phyloP scores from a whole-genome alignment of 2,797 vertebrate genomes.

The Spea hammondii region DNA sequence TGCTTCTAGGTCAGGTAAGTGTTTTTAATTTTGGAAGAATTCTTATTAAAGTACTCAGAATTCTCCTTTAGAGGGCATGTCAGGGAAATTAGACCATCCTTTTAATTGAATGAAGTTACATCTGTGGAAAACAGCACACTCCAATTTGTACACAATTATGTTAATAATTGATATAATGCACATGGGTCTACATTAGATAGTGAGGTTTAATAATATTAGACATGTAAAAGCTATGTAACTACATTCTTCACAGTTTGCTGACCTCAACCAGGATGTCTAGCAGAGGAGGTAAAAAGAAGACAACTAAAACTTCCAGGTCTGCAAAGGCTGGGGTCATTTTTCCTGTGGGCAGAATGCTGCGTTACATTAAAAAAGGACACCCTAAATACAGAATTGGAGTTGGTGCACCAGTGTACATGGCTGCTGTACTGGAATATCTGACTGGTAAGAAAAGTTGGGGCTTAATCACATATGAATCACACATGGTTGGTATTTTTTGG shows the following conservation, averaged over 20 bases:
- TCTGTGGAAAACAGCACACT: too few species aligned
- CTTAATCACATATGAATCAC: not conserved
- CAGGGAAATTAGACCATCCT: too few species aligned
- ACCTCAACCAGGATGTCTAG: conserved; percentile 82
- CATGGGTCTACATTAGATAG: too few species aligned
- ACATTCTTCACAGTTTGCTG: conserved; percentile 31
- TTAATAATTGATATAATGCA: too few species aligned
- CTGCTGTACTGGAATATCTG: conserved; percentile 93
- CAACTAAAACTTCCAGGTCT: conserved; percentile 92
- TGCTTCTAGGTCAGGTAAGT: too few species aligned
- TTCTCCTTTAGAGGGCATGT: too few species aligned
- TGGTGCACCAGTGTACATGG: conserved; percentile 95
- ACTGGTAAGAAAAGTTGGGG: conserved; percentile 77
- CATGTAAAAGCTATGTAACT: not conserved
- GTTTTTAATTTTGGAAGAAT: too few species aligned
- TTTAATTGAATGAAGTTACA: too few species aligned
- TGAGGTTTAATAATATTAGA: too few species aligned
- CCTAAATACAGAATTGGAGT: conserved; percentile 96
- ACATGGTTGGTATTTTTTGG: not conserved
- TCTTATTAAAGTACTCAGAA: too few species aligned
- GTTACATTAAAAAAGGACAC: conserved; percentile 92
- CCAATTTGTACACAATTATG: too few species aligned
- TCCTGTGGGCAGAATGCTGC: conserved; percentile 94
- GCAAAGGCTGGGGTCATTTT: conserved; percentile 96
- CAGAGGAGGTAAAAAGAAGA: conserved; percentile 96